Conservation (phyloP, 2,113 vertebrate genomes). For the Elephas maximus region DNA sequence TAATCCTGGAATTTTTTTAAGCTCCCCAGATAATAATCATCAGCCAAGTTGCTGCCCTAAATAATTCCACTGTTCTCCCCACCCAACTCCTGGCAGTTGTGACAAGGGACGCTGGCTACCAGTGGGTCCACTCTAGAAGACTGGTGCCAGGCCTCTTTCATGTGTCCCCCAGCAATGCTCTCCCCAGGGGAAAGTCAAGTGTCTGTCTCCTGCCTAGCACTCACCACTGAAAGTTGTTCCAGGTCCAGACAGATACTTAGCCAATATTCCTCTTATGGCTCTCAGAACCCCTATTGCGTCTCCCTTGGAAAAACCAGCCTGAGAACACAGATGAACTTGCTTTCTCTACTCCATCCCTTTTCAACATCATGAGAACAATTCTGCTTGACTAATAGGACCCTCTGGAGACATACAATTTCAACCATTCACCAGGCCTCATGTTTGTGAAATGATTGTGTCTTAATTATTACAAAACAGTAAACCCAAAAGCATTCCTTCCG, state of each 20-base stretch:
- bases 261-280: background rate
- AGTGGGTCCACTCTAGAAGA: background rate
- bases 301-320: background rate
- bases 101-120: background rate
- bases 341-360: background rate
- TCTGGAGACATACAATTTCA: background rate
- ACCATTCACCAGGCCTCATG: background rate
- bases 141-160: background rate
- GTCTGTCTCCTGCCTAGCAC: background rate
- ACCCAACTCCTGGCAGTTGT: background rate
- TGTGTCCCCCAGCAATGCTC: background rate
- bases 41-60: constrained; percentile 27
- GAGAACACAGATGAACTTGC: background rate
- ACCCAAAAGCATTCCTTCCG: background rate
- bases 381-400: background rate
- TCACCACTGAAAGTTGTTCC: background rate
- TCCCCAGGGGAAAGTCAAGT: background rate
- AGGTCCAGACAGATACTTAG: background rate
- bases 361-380: background rate
- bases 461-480: background rate
- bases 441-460: background rate
- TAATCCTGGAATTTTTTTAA: constrained; percentile 43
- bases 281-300: background rate
- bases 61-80: background rate
- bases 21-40: constrained; percentile 10